A percentile compares a stretch with the other conserved stretches of the same genome.
These are phyloP conservation scores for Holothuria glaberrima DNA, from an alignment of 35 echinoderm and acorn worm species.

Conservation along the genomic window DNA sequence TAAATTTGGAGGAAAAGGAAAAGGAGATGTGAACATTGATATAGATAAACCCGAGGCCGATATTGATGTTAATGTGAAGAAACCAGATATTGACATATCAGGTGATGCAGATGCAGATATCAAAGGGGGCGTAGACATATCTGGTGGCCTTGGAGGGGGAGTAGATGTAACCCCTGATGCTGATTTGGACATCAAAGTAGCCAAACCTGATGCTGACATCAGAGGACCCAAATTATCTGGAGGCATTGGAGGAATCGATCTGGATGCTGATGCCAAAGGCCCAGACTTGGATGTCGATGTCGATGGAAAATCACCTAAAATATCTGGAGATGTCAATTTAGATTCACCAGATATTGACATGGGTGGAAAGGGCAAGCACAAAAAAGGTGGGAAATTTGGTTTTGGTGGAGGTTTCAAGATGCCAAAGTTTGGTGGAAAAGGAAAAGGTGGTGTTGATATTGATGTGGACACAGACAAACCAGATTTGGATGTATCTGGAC, in stretches of 20 bases:
- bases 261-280: slow-evolving; percentile 48
- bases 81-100: neutral
- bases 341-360: slow-evolving; percentile 31
- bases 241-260: slow-evolving; percentile 8
- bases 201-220: slow-evolving; percentile 58
- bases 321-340: slow-evolving; percentile 41
- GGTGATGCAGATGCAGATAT: neutral
- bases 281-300: slow-evolving; percentile 8
- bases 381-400: slow-evolving; percentile 64
- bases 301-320: neutral
- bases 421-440: slow-evolving; percentile 51
- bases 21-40: slow-evolving; percentile 43
- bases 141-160: slow-evolving; percentile 40
- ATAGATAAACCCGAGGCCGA: slow-evolving; percentile 51
- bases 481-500: slow-evolving; percentile 12
- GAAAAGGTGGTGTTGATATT: slow-evolving; percentile 23
- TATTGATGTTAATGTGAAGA: slow-evolving; percentile 47
- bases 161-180: slow-evolving; percentile 31
- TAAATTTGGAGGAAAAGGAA: slow-evolving; percentile 51
- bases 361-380: slow-evolving; percentile 62
- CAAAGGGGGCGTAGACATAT: slow-evolving; percentile 9
- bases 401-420: slow-evolving; percentile 61
- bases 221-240: slow-evolving; percentile 45
- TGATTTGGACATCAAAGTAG: slow-evolving; percentile 66
- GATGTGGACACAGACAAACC: slow-evolving; percentile 15